A percentile compares a stretch with the other conserved stretches of the same genome.
Conservation (phyloP, 2,888 invertebrate genomes). For the Furcula furcula region DNA sequence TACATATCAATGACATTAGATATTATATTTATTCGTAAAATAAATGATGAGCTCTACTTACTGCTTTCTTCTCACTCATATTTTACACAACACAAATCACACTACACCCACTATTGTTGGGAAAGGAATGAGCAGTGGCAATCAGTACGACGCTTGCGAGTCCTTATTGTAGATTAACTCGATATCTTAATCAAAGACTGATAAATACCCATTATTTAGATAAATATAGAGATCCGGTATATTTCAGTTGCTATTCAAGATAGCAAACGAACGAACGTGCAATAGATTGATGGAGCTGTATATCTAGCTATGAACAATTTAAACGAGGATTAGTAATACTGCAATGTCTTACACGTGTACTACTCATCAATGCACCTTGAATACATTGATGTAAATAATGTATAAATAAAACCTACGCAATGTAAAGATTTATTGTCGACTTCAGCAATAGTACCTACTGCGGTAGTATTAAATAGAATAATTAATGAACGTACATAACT, state of each 20-base stretch:
- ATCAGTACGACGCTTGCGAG: constrained; percentile 37
- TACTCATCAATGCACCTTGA: constrained; percentile 22
- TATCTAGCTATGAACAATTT: constrained; percentile 16
- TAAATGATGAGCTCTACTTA: constrained; percentile 18
- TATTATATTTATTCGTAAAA: background rate
- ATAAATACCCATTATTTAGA: constrained; percentile 33
- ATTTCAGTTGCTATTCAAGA: constrained; percentile 15
- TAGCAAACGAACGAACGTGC: too few species aligned
- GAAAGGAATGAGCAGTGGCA: constrained; percentile 51
- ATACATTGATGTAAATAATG: constrained; percentile 15
- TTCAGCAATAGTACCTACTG: background rate
- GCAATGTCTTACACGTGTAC: constrained; percentile 29
- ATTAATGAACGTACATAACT: too few species aligned
- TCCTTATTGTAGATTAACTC: constrained; percentile 51
- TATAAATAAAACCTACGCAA: constrained; percentile 5
- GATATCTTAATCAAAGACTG: constrained; percentile 53
- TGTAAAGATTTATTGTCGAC: constrained; percentile 6
- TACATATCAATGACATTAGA: too few species aligned
- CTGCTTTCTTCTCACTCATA: constrained; percentile 28
- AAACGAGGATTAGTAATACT: constrained; percentile 26
- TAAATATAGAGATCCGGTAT: constrained; percentile 21
- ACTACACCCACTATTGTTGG: constrained; percentile 47
- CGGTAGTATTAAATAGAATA: background rate
- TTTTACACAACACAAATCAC: constrained; percentile 16
- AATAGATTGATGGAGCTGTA: constrained; percentile 8